Base-by-base conservation (phyloP, 2,797 vertebrate species). In the Coregonus suidteri region DNA sequence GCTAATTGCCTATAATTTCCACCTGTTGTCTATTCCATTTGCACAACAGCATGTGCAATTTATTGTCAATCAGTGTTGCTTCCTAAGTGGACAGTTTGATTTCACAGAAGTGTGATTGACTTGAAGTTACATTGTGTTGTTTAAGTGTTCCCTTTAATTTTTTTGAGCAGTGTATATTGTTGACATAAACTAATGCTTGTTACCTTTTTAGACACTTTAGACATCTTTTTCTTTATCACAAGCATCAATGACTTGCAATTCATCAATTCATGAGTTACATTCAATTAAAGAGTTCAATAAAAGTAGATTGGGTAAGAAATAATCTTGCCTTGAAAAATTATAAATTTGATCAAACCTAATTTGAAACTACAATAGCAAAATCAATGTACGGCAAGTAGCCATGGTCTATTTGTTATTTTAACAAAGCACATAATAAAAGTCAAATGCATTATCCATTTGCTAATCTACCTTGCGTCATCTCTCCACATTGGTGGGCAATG, bases 401-500 rank as follows among this genome's bases (percentile, higher is more conserved):
- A 18, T 41, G 37, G 15, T 47, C 16, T 6, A 34, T 18, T 35
- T 9, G 37, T 18, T n/a, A 47, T 37, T 70, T 69, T 35, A 67
- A 34, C 11, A 20, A 67, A 35, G 14, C 30, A 67, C 34, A 9
- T 15, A 16, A 35, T 35, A 30, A 18, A 16, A 31, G 75, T 34
- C 68, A 53, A 84, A 87, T 53, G 69, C 73, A 62, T 81, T 74
- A n/a, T 64, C 7, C 59, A 75, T 84, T 86, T 85, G 83, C 71
- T 77, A 81, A 89, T 86, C 80, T 71, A 75, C 67, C 51, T 73
- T 54, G 5, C 37, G 16, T 70, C 53, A 1, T 82, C 53, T 1
- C 79, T 79, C 66, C 80, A 31, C 83, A 77, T 90, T 88, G 81
- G 82, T 76, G 82, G 79, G 82, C 85, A 85, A 77, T 75, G 79